Base-by-base conservation (phyloP, 1,140 invertebrate genomes). In the Drosophila leontia region DNA sequence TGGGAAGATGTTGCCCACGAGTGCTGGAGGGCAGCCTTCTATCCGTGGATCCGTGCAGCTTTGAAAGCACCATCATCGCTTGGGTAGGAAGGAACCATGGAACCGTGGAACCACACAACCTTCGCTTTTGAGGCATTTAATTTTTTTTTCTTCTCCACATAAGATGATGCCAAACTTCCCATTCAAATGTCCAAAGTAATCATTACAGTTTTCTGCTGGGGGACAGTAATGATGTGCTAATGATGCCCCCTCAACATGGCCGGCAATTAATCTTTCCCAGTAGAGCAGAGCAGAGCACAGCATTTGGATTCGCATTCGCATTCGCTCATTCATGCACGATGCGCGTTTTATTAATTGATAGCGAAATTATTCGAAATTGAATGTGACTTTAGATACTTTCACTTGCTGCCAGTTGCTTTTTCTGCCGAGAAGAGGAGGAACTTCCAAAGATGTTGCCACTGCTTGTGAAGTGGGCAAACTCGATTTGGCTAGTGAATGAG, bases 191-290 rank as follows among this genome's bases (percentile, higher is more conserved):
- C 67, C 67, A 60, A 48, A 47, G 53, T 72, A 72, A 72, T 60
- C 53, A 72, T 72, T 72, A 71, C 32, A 71, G 29, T 72, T 72
- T 74, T 59, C 68, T 12, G 55, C 60, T 55, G 65, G 45, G 50
- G 50, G 72, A 76, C 77, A 65, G 75, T 88, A 87, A 88, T 87
- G 83, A 87, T 87, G 83, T 83, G 83, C 84, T 87, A 87, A 87
- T 87, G 83, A 87, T 83, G 75, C 59, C 68, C 45, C 61, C 42
- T 44, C 74, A 47, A 64, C 47, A 29, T 47, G 72, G 42, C 29
- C 67, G 58, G 76, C 80, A 87, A 87, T 87, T 87, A 87, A 87
- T 87, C 83, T 87, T 88, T 65, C 64, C 37, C 62, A 77, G 45
- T 65, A 70, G 67, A 74, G 67, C 70, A 65, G 53, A 70, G 58